Conservation (phyloP, 1,140 invertebrate genomes). For the Pachypeltis micranthus region DNA sequence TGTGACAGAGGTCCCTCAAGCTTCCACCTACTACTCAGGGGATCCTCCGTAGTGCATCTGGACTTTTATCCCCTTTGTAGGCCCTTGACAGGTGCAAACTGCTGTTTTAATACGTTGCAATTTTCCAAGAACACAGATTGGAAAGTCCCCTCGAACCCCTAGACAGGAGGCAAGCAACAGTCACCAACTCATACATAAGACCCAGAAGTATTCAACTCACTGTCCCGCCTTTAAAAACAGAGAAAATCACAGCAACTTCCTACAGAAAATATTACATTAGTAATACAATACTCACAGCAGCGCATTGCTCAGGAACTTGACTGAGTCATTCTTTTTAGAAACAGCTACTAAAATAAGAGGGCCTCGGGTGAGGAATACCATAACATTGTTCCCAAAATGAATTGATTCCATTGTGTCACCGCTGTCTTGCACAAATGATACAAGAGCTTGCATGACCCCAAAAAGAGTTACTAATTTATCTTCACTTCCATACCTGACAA, state of each 20-base stretch:
- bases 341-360: conserved; percentile 84
- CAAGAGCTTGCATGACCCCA: conserved; percentile 89
- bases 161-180: too few species aligned
- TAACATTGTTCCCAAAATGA: conserved; percentile 68
- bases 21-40: too few species aligned
- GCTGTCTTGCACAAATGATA: conserved; percentile 77
- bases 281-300: conserved; percentile 53
- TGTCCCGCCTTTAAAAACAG: background rate
- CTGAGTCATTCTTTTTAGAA: conserved; percentile 67
- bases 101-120: too few species aligned
- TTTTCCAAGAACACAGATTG: too few species aligned
- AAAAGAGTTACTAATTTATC: conserved; percentile 87
- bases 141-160: too few species aligned
- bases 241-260: conserved; percentile 3
- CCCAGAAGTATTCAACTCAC: conserved; percentile 10
- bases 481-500: conserved; percentile 73
- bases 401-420: conserved; percentile 76
- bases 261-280: background rate
- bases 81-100: too few species aligned
- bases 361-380: conserved; percentile 78
- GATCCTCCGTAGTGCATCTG: too few species aligned
- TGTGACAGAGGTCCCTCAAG: too few species aligned
- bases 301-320: conserved; percentile 71
- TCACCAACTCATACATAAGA: too few species aligned
- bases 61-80: too few species aligned